Percentiles rank a stretch among this genome's conserved stretches.
phyloP scores from a whole-genome alignment of 2,888 invertebrate genomes.

The Lasioglossum vierecki region DNA sequence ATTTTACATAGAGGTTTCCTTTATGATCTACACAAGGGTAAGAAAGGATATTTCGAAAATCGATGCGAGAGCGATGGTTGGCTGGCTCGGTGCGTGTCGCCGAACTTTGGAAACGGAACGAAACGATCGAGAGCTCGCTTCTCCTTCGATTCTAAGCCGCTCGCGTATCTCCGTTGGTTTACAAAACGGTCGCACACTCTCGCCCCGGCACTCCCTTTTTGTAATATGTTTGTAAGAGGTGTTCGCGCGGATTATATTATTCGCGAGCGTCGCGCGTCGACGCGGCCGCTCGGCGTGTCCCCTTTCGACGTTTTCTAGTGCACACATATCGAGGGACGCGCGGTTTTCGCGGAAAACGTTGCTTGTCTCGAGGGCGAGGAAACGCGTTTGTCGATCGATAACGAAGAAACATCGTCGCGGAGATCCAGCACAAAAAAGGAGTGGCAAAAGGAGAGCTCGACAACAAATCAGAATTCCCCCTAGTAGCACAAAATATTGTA shows the following conservation, averaged over 20 bases:
- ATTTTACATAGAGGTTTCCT: no score
- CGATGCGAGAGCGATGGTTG: background rate
- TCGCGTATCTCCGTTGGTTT: constrained; percentile 14
- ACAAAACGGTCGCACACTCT: constrained; percentile 38
- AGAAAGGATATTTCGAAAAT: no score
- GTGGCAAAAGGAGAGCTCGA: background rate
- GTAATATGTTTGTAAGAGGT: constrained; percentile 38
- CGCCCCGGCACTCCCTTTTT: constrained; percentile 39
- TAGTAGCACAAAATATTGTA: no score
- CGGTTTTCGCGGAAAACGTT: constrained; percentile 13
- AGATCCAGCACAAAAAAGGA: constrained; percentile 18
- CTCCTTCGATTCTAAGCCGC: constrained; percentile 22
- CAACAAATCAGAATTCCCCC: constrained; percentile 11
- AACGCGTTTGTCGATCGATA: constrained; percentile 45
- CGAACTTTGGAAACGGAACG: background rate
- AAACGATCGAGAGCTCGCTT: background rate
- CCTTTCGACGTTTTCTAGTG: constrained; percentile 14
- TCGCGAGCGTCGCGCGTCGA: constrained; percentile 9
- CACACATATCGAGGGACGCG: constrained; percentile 19
- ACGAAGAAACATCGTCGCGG: constrained; percentile 12
- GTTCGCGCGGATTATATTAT: background rate
- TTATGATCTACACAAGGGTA: no score
- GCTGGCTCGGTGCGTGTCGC: background rate
- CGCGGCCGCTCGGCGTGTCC: constrained; percentile 3
- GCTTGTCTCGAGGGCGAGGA: constrained; percentile 15